Base-by-base conservation (phyloP, 2,888 invertebrate species). In the Torymus auratus region DNA sequence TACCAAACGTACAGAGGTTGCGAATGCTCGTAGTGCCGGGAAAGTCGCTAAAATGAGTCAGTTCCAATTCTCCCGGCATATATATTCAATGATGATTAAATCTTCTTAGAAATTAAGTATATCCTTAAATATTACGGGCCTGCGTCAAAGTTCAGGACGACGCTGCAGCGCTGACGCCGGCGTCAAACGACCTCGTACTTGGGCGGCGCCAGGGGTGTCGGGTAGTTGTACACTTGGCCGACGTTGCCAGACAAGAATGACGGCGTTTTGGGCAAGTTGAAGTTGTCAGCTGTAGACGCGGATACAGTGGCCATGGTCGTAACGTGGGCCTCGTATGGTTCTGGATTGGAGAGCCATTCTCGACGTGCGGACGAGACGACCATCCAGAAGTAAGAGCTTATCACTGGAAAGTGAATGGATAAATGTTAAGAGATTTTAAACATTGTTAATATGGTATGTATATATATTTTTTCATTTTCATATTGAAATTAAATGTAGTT, bases 361-460 rank as follows among this genome's bases (percentile, higher is more conserved):
- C 84, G 86, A 62, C 87, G 87, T 2, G 88, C 89, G n/a, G 85
- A 80, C 76, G 87, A 88, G 7, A 91, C 89, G 20, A 88, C 78
- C 85, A 87, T 85, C 89, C 90, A 90, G 68, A 88, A 88, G 80
- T 89, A 91, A 41, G 84, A 81, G 73, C 87, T 86, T 12, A 86
- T 61, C 70, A 89, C 91, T 90, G 83, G 2, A 84, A 85, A 53
- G 50, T 14, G 20, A 13, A 15, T 52, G 56, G 1, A 20, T 3
- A 23, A 12, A 10, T 67, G 52, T 28, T 52, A 11, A 61, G 12
- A 58, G 23, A 62, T 62, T 23, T 62, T 14, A n/a, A 2, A 15
- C 0, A 52, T 28, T 3, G 3, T 28, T 28, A 28, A 28, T 28
- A 23, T 23, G n/a, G n/a, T n/a, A n/a, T n/a, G n/a, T n/a, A n/a